Evolutionary conservation across 1,140 invertebrate genomes (phyloP).

Genomic region (Bombus huntii): DNA sequence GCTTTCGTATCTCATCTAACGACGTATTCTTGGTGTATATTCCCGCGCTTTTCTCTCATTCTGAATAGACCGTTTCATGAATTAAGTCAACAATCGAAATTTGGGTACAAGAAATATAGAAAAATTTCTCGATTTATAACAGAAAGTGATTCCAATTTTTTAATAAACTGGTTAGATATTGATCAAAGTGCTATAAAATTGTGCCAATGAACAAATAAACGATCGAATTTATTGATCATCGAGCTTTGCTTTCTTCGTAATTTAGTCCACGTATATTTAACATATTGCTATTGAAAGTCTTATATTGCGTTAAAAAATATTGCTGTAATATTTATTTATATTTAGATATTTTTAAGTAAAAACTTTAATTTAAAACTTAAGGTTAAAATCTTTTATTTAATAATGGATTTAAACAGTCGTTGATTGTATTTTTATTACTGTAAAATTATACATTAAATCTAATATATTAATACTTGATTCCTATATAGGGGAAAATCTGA

Average conservation of each 20-base stretch:
- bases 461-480: background rate
- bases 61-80: constrained; percentile 4
- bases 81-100: background rate
- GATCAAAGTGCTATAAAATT: background rate
- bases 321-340: background rate
- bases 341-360: background rate
- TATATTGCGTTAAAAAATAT: constrained; percentile 1
- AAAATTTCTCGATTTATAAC: constrained; percentile 39
- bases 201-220: background rate
- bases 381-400: background rate
- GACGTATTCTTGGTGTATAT: background rate
- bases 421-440: background rate
- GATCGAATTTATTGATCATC: background rate
- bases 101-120: background rate
- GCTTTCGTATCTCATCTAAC: background rate
- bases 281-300: background rate
- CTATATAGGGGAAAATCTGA: background rate
- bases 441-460: background rate
- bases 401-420: background rate
- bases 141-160: constrained; percentile 19
- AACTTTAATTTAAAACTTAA: too few species aligned
- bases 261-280: background rate
- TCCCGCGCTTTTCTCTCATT: constrained; percentile 56
- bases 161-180: background rate
- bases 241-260: too few species aligned